Percentiles rank a stretch among this genome's conserved stretches.
These are phyloP conservation scores for Oreochromis tanganicae DNA, from an alignment of 2,113 vertebrate genomes.

Conservation along the genomic window DNA sequence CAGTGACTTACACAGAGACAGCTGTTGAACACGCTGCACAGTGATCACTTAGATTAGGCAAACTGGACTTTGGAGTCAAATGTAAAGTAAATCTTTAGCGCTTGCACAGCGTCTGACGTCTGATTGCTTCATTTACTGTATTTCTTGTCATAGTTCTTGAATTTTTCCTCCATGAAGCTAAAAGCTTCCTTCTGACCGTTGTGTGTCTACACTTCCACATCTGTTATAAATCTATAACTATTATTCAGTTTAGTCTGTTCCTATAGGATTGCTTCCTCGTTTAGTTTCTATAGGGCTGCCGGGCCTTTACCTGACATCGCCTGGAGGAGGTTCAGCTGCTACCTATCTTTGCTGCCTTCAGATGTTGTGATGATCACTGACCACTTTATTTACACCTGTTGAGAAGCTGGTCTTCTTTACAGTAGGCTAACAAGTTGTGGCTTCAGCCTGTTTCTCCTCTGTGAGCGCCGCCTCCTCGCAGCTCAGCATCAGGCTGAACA, in stretches of 20 bases:
- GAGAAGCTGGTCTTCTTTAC: neutral
- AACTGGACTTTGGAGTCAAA: neutral
- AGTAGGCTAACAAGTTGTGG: neutral
- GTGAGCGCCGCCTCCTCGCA: neutral
- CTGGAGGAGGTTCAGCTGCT: neutral
- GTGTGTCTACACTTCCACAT: neutral
- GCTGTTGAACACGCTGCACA: neutral
- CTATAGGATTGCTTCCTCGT: neutral
- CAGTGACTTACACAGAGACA: neutral
- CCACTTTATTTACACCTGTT: neutral
- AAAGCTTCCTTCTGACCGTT: neutral
- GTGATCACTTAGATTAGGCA: neutral
- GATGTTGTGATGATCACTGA: neutral
- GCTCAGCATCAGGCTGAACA: neutral
- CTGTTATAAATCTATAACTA: neutral
- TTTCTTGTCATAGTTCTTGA: neutral
- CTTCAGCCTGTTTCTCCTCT: neutral
- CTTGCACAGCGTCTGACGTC: neutral
- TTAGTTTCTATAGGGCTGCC: neutral
- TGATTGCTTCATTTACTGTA: neutral
- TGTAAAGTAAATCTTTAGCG: neutral
- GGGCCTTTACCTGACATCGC: neutral
- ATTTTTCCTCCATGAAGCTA: neutral
- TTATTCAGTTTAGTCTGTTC: neutral
- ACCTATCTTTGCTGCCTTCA: neutral